Base-by-base conservation (phyloP, 1,140 invertebrate species). In the Neodiprion fabricii region DNA sequence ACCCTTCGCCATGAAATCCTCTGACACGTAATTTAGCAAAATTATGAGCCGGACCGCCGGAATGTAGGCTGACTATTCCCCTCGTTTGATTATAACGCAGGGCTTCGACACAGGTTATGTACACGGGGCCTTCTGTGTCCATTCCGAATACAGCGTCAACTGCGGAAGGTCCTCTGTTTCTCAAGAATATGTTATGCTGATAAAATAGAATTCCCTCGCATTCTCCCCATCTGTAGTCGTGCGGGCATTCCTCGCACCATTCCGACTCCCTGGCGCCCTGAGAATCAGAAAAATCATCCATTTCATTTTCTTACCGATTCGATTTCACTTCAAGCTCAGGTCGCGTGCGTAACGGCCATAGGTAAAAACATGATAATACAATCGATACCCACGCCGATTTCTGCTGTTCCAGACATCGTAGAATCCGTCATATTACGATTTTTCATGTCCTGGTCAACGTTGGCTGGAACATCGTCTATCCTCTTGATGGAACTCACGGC, bases 131-230 rank as follows among this genome's bases (percentile, higher is more conserved):
- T 7, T 80, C 74, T 0, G 82, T 17, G 12, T 77, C 74, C 1
- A 78, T 71, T 14, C 78, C 73, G 17, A 84, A 66, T 0, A 73
- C 9, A 0, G 73, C 69, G 14, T 78, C 71, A 10, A 75, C 9
- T 4, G 53, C 65, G 10, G 75, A 74, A 8, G 75, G 23, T 7
- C 78, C 77, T 48, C 74, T 75, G 47, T 76, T 23, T 12, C 73
- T 69, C 9, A 84, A 40, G 7, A 72, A 61, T n/a, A 83, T 40
- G 48, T 85, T 83, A 67, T 85, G 82, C 17, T 79, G 78, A 47
- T 84, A 84, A 1, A 85, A 47, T 9, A 83, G 23, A 17, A 48
- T 77, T 7, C 76, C 78, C 9, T 72, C 49, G 48, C 78, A 76
- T 7, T 72, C 68, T 17, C 79, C 79, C 9, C 75, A 11, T 28